A percentile compares a stretch with the other conserved stretches of the same genome.
These are phyloP conservation scores for Strix occidentalis DNA, from an alignment of 2,797 vertebrate genomes.

Conservation along the genomic window DNA sequence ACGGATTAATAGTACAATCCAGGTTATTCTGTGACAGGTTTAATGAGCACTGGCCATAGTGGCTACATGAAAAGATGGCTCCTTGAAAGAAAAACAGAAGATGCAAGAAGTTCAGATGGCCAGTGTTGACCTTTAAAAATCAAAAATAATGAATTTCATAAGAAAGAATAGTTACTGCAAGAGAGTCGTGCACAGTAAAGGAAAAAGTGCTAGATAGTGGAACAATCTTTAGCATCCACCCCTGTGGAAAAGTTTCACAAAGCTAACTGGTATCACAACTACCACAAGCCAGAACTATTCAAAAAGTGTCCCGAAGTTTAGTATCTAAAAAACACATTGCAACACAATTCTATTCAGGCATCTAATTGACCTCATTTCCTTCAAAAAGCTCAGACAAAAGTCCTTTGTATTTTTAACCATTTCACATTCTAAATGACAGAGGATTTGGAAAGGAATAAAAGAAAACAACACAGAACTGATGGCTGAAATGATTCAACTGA, in stretches of 20 bases:
- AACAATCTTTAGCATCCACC: background rate
- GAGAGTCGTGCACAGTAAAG: background rate
- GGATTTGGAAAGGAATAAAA: background rate
- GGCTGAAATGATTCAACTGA: background rate
- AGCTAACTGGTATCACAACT: background rate
- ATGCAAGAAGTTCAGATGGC: background rate
- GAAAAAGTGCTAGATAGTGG: background rate
- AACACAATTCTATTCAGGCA: constrained; percentile 32
- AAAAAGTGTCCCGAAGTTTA: background rate
- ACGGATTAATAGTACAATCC: background rate
- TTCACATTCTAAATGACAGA: background rate
- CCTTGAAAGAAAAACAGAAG: background rate
- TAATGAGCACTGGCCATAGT: background rate
- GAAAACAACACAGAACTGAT: background rate
- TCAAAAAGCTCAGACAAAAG: background rate
- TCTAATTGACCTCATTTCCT: constrained; percentile 42
- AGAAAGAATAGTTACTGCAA: background rate
- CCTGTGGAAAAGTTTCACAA: background rate
- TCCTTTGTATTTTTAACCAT: background rate
- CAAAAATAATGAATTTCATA: background rate
- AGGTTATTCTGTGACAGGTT: background rate
- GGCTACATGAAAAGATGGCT: background rate
- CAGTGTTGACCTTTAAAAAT: background rate
- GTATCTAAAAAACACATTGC: constrained; percentile 10
- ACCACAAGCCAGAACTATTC: background rate